Evolutionary conservation across 2,888 invertebrate species (phyloP).

Genomic region (Drosophila borealis): DNA sequence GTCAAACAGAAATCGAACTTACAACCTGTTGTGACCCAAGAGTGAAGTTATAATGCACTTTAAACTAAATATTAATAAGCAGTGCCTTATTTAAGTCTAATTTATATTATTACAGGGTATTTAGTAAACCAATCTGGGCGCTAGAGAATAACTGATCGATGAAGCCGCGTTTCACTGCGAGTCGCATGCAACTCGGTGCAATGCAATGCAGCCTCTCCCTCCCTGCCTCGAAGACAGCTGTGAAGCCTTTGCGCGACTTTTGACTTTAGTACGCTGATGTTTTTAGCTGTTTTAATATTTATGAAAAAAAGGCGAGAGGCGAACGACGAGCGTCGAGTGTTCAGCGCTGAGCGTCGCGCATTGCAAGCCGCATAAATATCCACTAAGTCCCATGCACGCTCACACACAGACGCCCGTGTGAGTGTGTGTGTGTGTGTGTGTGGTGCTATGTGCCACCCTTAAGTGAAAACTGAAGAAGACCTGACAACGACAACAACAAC

Average conservation of each 20-base stretch:
- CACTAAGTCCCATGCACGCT: conserved; percentile 65
- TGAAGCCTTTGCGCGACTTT: conserved; percentile 57
- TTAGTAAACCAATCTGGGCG: background rate
- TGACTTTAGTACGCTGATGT: conserved; percentile 62
- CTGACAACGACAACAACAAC: conserved; percentile 36
- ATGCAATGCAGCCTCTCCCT: background rate
- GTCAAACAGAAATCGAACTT: conserved; percentile 5
- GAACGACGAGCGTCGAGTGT: conserved; percentile 41
- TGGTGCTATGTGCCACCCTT: conserved; percentile 62
- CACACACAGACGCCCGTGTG: conserved; percentile 8
- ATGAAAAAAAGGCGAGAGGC: conserved; percentile 67
- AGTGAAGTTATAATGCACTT: background rate
- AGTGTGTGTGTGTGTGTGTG: conserved; percentile 20
- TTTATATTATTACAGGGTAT: background rate
- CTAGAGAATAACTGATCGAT: background rate
- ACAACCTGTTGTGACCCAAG: conserved; percentile 23
- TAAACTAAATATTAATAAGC: conserved; percentile 4
- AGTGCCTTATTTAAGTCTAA: background rate
- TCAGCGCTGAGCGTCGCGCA: conserved; percentile 54
- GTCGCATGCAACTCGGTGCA: conserved; percentile 31
- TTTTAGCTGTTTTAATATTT: conserved; percentile 76
- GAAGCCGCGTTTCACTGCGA: background rate
- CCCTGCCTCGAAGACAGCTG: background rate
- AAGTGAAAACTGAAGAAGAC: conserved; percentile 67
- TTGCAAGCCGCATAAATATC: conserved; percentile 76